phyloP scores from a whole-genome alignment of 2,797 vertebrate species.

The Acanthurus tractus region DNA sequence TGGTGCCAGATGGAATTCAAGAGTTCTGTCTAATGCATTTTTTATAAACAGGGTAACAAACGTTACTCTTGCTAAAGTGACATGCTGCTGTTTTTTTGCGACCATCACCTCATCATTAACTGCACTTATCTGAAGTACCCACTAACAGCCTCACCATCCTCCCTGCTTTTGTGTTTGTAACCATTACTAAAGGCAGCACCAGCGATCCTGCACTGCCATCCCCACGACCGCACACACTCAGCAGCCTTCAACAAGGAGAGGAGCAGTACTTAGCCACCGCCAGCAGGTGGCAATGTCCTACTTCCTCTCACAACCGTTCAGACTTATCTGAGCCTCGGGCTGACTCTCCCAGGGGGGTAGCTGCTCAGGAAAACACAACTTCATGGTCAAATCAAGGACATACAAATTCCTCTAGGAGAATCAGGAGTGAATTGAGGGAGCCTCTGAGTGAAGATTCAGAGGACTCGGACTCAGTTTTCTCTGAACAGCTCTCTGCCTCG shows the following conservation, averaged over 20 bases:
- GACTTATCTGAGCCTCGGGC: conserved; percentile 52
- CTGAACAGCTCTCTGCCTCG: conserved; percentile 57
- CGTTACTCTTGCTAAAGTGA: background rate
- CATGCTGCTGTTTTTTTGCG: conserved; percentile 28
- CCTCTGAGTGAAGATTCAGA: conserved; percentile 73
- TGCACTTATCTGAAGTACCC: conserved; percentile 38
- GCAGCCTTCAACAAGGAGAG: conserved; percentile 52
- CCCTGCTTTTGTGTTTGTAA: conserved; percentile 87
- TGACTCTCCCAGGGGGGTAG: conserved; percentile 50
- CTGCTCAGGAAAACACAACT: conserved; percentile 58
- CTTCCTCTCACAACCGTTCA: conserved; percentile 55
- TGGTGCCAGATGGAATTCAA: background rate
- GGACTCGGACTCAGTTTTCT: conserved; percentile 69
- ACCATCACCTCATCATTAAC: conserved; percentile 44
- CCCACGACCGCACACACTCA: conserved; percentile 57
- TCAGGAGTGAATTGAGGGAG: conserved; percentile 62
- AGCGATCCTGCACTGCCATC: conserved; percentile 55
- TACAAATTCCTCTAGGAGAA: conserved; percentile 58
- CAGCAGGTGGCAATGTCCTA: conserved; percentile 73
- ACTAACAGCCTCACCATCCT: conserved; percentile 68
- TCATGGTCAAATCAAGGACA: conserved; percentile 76
- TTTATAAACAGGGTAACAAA: background rate
- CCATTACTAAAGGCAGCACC: conserved; percentile 80
- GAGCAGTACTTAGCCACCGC: conserved; percentile 49
- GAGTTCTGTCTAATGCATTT: conserved; percentile 14